These are phyloP conservation scores for Acleris emargana DNA, from an alignment of 2,888 invertebrate genomes.

Conservation along the genomic window DNA sequence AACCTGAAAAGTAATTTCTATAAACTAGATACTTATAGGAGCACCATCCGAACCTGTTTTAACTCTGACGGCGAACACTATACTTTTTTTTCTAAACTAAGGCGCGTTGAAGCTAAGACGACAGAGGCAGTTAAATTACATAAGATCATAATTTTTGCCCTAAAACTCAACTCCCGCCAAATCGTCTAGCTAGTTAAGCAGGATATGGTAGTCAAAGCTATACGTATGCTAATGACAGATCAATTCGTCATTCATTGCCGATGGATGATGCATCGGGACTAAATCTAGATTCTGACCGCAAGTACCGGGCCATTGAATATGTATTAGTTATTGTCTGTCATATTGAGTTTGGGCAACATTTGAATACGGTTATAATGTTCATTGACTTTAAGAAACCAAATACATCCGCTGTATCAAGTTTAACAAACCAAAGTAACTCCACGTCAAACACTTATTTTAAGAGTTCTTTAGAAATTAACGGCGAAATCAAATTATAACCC, in stretches of 20 bases:
- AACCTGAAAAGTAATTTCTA: too few relatives aligned
- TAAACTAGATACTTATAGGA: too few relatives aligned
- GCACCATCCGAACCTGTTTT: too few relatives aligned
- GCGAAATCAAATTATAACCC: constrained; percentile 17
- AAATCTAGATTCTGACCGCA: constrained; percentile 30
- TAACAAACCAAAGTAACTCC: constrained; percentile 2
- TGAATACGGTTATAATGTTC: constrained; percentile 25
- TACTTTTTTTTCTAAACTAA: too few relatives aligned
- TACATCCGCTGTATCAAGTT: not conserved
- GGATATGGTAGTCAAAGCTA: constrained; percentile 17
- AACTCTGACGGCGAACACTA: too few relatives aligned
- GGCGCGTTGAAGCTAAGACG: too few relatives aligned
- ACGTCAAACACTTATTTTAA: constrained; percentile 3
- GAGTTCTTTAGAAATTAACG: constrained; percentile 10
- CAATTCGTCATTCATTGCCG: constrained; percentile 20
- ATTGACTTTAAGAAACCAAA: constrained; percentile 9
- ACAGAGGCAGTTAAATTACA: not conserved
- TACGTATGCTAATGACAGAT: constrained; percentile 29
- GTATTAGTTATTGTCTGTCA: constrained; percentile 30
- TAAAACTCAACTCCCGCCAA: constrained; percentile 13
- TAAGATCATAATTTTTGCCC: not conserved
- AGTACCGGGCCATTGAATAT: constrained; percentile 24
- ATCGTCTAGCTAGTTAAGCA: constrained; percentile 19
- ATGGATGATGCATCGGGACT: constrained; percentile 6
- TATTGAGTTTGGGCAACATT: constrained; percentile 24